phyloP scores from a whole-genome alignment of 2,113 vertebrate species.

The Oenanthe oenanthe region DNA sequence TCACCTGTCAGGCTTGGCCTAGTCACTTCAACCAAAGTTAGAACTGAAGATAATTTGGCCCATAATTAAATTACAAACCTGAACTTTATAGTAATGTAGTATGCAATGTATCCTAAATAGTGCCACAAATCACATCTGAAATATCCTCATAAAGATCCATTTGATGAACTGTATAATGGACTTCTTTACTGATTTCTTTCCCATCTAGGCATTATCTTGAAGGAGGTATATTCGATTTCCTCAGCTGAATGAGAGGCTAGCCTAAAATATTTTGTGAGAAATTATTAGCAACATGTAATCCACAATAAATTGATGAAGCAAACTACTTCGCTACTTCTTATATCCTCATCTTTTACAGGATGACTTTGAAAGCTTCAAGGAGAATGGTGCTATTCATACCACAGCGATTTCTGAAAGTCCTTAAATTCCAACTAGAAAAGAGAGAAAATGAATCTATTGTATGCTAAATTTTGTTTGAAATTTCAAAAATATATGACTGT shows the following conservation, averaged over 20 bases:
- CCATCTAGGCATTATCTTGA: slow-evolving; percentile 3
- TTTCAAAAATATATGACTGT: not conserved
- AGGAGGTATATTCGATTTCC: slow-evolving; percentile 31
- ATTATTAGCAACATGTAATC: slow-evolving; percentile 51
- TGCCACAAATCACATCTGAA: slow-evolving; percentile 53
- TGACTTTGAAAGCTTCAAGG: slow-evolving; percentile 50
- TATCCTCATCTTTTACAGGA: not conserved
- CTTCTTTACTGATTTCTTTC: slow-evolving; percentile 19
- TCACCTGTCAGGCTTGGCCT: slow-evolving; percentile 33
- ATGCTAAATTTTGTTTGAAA: not conserved
- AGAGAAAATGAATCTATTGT: not conserved
- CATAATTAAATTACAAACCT: slow-evolving; percentile 65
- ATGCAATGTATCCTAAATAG: slow-evolving; percentile 56
- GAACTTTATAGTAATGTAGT: slow-evolving; percentile 60
- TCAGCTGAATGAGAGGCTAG: not conserved
- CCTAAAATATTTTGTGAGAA: slow-evolving; percentile 28
- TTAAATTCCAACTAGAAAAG: not conserved
- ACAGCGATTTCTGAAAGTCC: not conserved
- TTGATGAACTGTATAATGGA: slow-evolving; percentile 57
- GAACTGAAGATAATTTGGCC: slow-evolving; percentile 48
- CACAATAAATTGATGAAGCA: slow-evolving; percentile 39
- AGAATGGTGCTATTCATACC: not conserved
- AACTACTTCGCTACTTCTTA: not conserved
- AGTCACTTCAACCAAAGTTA: slow-evolving; percentile 40
- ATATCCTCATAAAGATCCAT: slow-evolving; percentile 56